Percentiles rank a stretch among this genome's conserved stretches.
These are phyloP conservation scores for Pyrrhosoma nymphula DNA, from an alignment of 2,888 invertebrate genomes.

Conservation along the genomic window DNA sequence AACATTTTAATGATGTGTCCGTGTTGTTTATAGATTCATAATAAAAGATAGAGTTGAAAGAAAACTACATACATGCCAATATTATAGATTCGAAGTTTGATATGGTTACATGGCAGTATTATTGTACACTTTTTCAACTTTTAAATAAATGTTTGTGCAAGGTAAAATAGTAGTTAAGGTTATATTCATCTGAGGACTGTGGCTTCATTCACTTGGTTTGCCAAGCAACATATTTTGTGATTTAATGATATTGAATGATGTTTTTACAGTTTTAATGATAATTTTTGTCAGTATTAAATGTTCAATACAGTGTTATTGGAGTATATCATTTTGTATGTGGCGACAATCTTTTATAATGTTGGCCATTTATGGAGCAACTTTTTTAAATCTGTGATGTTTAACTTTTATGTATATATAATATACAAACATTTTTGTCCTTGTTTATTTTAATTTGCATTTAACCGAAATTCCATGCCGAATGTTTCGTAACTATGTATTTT, in stretches of 20 bases:
- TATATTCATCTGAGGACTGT: conserved; percentile 52
- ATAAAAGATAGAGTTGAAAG: conserved; percentile 33
- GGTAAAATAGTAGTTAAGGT: conserved; percentile 39
- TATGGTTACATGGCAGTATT: conserved; percentile 62
- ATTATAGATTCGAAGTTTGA: conserved; percentile 40
- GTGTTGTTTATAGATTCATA: conserved; percentile 58
- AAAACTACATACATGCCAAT: conserved; percentile 42
- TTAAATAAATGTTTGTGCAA: conserved; percentile 57
- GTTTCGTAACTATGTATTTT: not conserved
- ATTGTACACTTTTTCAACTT: conserved; percentile 67
- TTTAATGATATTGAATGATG: conserved; percentile 56
- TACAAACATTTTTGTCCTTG: conserved; percentile 35
- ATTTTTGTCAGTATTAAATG: conserved; percentile 64
- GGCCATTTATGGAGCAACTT: conserved; percentile 51
- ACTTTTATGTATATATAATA: conserved; percentile 52
- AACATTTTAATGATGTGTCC: conserved; percentile 41
- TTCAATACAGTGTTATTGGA: conserved; percentile 36
- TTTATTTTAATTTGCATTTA: conserved; percentile 37
- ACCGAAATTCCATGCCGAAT: not conserved
- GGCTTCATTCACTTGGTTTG: conserved; percentile 65
- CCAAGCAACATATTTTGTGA: conserved; percentile 50
- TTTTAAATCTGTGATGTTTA: conserved; percentile 63
- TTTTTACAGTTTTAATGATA: conserved; percentile 47
- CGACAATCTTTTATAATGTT: conserved; percentile 48
- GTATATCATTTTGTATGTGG: conserved; percentile 48